Evolutionary conservation across 2,113 vertebrate genomes (phyloP).

Genomic region (Neomonachus schauinslandi): DNA sequence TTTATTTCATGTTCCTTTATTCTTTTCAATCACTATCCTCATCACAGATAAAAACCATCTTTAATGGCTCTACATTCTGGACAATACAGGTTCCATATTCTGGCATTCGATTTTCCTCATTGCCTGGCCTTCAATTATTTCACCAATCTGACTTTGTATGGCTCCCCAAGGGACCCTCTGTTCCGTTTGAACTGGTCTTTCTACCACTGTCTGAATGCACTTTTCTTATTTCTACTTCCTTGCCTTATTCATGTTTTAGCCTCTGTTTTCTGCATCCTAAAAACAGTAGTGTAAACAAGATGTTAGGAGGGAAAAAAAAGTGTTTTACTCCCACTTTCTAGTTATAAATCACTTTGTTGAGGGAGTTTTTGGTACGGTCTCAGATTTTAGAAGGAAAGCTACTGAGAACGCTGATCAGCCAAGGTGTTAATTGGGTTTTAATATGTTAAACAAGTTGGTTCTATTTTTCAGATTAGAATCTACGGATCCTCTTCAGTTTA

Average conservation of each 20-base stretch:
- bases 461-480: not conserved
- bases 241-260: not conserved
- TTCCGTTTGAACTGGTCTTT: not conserved
- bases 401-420: not conserved
- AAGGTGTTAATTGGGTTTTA: constrained; percentile 44
- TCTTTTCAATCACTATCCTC: not conserved
- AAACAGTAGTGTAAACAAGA: not conserved
- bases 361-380: not conserved
- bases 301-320: not conserved
- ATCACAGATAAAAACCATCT: not conserved
- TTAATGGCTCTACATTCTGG: not conserved
- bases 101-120: not conserved
- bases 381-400: constrained; percentile 45
- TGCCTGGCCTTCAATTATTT: not conserved
- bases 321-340: not conserved
- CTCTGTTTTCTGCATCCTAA: not conserved
- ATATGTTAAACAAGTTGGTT: not conserved
- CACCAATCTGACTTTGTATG: not conserved
- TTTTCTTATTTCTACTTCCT: not conserved
- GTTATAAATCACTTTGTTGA: not conserved
- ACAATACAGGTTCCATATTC: not conserved
- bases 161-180: not conserved
- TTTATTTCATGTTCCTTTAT: not conserved
- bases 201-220: not conserved
- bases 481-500: not conserved